Base-by-base conservation (phyloP, 1,140 invertebrate genomes). In the Homalodisca vitripennis region DNA sequence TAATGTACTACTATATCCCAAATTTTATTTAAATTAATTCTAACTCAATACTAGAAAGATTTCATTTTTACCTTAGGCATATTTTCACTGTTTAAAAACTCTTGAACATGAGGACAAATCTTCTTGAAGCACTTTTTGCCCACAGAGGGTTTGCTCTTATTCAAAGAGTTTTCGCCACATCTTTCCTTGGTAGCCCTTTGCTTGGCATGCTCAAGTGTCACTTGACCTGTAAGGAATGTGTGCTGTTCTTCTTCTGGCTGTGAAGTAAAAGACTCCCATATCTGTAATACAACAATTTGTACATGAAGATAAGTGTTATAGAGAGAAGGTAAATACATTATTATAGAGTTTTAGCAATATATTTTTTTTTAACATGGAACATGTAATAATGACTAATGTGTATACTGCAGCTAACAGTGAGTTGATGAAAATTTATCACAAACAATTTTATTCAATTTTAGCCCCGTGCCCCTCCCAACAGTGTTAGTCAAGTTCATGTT, bases 171-270 rank as follows among this genome's bases (percentile, higher is more conserved):
- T 6, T 17, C 34, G 34, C 34, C 55, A 30, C 48, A 51, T 20
- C 48, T 51, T 22, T 3, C 55, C 55, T 26, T 30, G n/a, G 55
- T 24, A 6, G 14, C 55, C 29, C 27, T 26, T 24, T 14, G 22
- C 29, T n/a, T 60, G 10, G 55, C 55, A 27, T 6, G 6, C 17
- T 17, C 34, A 41, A 41, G 34, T 41, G 34, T 41, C 34, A 30
- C 13, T 26, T 60, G 55, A 14, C 22, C 22, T 12, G 48, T 51
- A 14, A 60, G 26, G 10, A 60, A 60, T 12, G 55, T 26, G 26
- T 60, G 55, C 55, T 60, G 55, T 30, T 60, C 55, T 30, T 60
- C 55, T 60, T 60, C 55, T n/a, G 55, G 55, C 26, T 60, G 22
- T 3, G 14, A 60, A 10, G 29, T 60, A 29, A 60, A 60, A 60